phyloP scores from a whole-genome alignment of 1,140 invertebrate genomes.

The Drosophila pseudoananassae region DNA sequence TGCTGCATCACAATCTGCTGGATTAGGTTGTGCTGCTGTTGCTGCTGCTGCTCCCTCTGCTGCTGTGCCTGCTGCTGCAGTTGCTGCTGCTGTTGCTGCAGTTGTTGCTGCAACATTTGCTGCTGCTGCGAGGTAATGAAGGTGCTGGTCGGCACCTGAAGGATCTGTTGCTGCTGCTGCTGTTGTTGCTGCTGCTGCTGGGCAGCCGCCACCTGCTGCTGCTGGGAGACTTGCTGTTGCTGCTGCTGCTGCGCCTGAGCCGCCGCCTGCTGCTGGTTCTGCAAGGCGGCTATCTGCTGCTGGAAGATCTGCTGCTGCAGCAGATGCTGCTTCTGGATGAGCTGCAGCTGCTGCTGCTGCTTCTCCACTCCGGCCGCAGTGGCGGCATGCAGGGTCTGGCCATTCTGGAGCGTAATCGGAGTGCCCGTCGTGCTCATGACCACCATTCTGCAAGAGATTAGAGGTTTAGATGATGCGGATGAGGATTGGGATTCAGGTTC shows the following conservation, averaged over 20 bases:
- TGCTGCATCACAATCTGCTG: slow-evolving; percentile 77
- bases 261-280: slow-evolving; percentile 76
- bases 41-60: slow-evolving; percentile 79
- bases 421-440: slow-evolving; percentile 81
- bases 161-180: slow-evolving; percentile 76
- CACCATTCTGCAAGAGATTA: slow-evolving; percentile 68
- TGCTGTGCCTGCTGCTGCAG: slow-evolving; percentile 69
- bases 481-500: neutral
- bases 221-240: slow-evolving; percentile 56
- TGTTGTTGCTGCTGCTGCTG: slow-evolving; percentile 61
- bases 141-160: slow-evolving; percentile 84
- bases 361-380: slow-evolving; percentile 57
- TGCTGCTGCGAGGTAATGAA: slow-evolving; percentile 72
- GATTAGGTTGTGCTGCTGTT: slow-evolving; percentile 74
- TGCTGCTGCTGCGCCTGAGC: slow-evolving; percentile 54
- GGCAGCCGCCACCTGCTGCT: slow-evolving; percentile 56
- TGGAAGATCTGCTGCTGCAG: slow-evolving; percentile 75
- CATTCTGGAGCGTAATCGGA: slow-evolving; percentile 79
- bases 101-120: slow-evolving; percentile 71
- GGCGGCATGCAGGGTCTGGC: slow-evolving; percentile 71
- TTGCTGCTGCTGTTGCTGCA: slow-evolving; percentile 81
- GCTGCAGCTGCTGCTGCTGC: slow-evolving; percentile 56
- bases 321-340: slow-evolving; percentile 73
- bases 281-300: slow-evolving; percentile 70
- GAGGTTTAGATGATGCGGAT: neutral